These are phyloP conservation scores for Leucophenga maculata DNA, from an alignment of 2,888 invertebrate genomes.

Conservation along the genomic window DNA sequence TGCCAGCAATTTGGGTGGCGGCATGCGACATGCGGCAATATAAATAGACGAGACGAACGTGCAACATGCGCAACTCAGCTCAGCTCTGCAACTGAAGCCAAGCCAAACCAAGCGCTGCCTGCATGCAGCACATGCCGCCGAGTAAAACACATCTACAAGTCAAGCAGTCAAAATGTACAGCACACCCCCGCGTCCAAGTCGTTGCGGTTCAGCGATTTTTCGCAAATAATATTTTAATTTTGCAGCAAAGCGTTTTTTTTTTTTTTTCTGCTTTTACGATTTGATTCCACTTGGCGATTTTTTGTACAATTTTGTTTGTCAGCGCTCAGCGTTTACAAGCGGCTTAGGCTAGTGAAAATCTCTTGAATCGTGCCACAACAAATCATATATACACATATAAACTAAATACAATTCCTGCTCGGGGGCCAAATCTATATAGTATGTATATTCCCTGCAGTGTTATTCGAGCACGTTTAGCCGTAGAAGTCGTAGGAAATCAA, in stretches of 20 bases:
- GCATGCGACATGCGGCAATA: neutral
- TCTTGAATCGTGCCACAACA: conserved; percentile 21
- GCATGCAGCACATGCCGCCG: conserved; percentile 12
- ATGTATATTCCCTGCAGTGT: too few species aligned
- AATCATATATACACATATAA: conserved; percentile 10
- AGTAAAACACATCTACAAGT: neutral
- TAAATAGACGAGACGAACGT: conserved; percentile 1
- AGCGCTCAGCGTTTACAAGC: conserved; percentile 16
- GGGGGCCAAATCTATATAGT: too few species aligned
- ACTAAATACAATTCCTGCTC: neutral
- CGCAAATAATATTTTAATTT: conserved; percentile 26
- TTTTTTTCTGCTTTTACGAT: too few species aligned
- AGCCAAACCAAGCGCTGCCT: neutral
- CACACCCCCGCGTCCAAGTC: conserved; percentile 6
- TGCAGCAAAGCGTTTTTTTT: neutral
- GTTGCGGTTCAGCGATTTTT: conserved; percentile 17
- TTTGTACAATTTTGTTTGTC: conserved; percentile 15
- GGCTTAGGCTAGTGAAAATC: conserved; percentile 7
- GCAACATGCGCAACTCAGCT: conserved; percentile 7
- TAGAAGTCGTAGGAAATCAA: conserved; percentile 4
- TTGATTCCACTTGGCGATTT: too few species aligned
- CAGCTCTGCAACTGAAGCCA: too few species aligned
- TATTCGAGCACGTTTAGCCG: too few species aligned
- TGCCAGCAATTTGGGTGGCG: conserved; percentile 20
- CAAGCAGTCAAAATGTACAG: neutral